Evolutionary conservation across 2,797 vertebrate species (phyloP).

Genomic region (Mus minutoides): DNA sequence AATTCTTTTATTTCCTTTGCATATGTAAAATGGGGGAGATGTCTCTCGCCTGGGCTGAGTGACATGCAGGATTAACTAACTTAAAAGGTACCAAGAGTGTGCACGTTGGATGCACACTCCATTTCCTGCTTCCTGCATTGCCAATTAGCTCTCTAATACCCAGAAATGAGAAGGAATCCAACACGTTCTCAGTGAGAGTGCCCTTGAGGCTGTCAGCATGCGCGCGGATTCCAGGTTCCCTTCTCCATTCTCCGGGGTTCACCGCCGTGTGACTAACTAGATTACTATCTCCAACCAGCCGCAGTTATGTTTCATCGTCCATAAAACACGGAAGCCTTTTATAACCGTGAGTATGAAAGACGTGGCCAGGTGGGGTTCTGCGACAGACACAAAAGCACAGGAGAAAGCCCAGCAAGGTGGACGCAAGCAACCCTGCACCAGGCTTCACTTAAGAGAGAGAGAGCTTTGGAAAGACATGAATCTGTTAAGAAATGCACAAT

Average conservation of each 20-base stretch:
- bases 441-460: not conserved
- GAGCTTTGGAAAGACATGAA: conserved; percentile 22
- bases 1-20: conserved; percentile 15
- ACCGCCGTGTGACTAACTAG: conserved; percentile 48
- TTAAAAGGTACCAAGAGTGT: not conserved
- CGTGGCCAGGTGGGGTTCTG: not conserved
- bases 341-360: not conserved
- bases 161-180: conserved; percentile 22
- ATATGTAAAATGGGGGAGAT: not conserved
- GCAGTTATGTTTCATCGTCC: conserved; percentile 56
- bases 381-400: not conserved
- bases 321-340: conserved; percentile 43
- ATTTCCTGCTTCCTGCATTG: not conserved
- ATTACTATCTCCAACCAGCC: conserved; percentile 60
- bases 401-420: not conserved
- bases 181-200: not conserved
- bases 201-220: not conserved
- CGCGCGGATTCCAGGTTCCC: not conserved
- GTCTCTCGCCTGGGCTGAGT: not conserved
- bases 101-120: not conserved
- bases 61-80: conserved; percentile 41
- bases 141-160: conserved; percentile 39
- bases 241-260: conserved; percentile 55
- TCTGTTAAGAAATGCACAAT: not conserved
- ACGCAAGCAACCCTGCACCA: not conserved